Evolutionary conservation across 2,113 vertebrate genomes (phyloP).

Genomic region (Callionymus lyra): DNA sequence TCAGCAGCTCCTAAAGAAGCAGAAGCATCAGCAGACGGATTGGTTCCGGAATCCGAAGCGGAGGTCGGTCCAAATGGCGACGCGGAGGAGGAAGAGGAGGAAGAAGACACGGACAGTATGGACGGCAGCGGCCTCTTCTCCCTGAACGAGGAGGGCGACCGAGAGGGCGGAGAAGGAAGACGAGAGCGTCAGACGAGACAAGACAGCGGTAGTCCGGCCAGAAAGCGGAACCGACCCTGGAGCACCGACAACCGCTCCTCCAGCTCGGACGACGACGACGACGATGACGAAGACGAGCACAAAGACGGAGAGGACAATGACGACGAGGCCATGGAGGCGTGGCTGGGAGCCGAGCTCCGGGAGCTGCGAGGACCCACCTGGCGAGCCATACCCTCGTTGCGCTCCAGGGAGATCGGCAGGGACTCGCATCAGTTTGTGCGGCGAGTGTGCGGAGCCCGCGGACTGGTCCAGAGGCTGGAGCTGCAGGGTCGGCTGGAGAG

Average conservation of each 20-base stretch:
- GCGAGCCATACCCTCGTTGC: conserved; percentile 75
- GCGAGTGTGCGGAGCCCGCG: conserved; percentile 80
- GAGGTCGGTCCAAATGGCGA: conserved; percentile 35
- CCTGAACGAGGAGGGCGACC: conserved; percentile 76
- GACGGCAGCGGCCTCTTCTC: conserved; percentile 85
- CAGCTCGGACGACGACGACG: conserved; percentile 65
- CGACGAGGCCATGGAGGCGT: conserved; percentile 78
- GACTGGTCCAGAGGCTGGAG: conserved; percentile 84
- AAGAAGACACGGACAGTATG: conserved; percentile 93
- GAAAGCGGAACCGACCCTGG: conserved; percentile 64
- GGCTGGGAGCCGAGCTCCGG: conserved; percentile 79
- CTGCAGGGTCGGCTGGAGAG: conserved; percentile 85
- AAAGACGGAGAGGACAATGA: conserved; percentile 63
- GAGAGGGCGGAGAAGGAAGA: conserved; percentile 53
- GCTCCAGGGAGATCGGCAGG: conserved; percentile 75
- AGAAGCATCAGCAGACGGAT: conserved; percentile 43
- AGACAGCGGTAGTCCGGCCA: conserved; percentile 39
- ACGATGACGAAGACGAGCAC: conserved; percentile 55
- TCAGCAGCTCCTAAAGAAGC: conserved; percentile 38
- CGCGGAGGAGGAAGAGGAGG: conserved; percentile 74
- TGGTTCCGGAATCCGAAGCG: conserved; percentile 28
- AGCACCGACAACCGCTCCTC: conserved; percentile 60
- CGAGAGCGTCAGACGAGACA: conserved; percentile 41
- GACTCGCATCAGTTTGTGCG: conserved; percentile 73
- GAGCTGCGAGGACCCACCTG: conserved; percentile 75